Conservation (phyloP, 2,113 vertebrate genomes). For the Thalassarche chlororhynchos region DNA sequence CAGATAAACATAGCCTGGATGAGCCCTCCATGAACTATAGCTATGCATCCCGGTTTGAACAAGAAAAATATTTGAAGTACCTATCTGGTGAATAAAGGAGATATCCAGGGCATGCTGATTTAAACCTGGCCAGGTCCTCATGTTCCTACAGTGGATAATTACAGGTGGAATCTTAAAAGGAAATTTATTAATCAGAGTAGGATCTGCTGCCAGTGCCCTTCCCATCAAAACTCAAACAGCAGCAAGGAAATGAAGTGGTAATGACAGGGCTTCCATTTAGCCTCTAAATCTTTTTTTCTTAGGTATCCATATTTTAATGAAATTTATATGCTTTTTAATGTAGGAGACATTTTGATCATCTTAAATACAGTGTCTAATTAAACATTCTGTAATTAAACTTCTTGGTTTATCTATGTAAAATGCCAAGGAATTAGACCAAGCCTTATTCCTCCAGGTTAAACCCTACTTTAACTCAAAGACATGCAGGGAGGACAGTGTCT, state of each 20-base stretch:
- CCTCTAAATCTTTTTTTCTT: conserved; percentile 1
- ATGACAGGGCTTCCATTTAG: conserved; percentile 20
- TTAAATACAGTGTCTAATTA: conserved; percentile 36
- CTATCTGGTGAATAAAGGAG: background rate
- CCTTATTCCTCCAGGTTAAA: background rate
- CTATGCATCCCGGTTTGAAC: background rate
- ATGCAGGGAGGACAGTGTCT: background rate
- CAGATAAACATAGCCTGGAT: background rate
- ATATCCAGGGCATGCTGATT: background rate
- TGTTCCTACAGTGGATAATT: conserved; percentile 35
- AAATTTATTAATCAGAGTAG: conserved; percentile 14
- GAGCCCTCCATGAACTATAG: background rate
- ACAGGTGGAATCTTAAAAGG: background rate
- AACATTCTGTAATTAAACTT: conserved; percentile 37
- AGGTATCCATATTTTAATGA: conserved; percentile 27
- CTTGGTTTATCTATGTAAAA: conserved; percentile 3
- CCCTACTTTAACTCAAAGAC: background rate
- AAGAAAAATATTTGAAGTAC: background rate
- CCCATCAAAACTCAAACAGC: background rate
- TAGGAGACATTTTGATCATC: background rate
- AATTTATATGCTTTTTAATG: background rate
- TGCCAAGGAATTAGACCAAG: background rate
- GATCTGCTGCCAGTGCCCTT: conserved; percentile 17
- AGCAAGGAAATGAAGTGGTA: conserved; percentile 19
- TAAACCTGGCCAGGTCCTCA: background rate